Conservation (phyloP, 2,797 vertebrate species). For the Gymnoscopelus braueri region DNA sequence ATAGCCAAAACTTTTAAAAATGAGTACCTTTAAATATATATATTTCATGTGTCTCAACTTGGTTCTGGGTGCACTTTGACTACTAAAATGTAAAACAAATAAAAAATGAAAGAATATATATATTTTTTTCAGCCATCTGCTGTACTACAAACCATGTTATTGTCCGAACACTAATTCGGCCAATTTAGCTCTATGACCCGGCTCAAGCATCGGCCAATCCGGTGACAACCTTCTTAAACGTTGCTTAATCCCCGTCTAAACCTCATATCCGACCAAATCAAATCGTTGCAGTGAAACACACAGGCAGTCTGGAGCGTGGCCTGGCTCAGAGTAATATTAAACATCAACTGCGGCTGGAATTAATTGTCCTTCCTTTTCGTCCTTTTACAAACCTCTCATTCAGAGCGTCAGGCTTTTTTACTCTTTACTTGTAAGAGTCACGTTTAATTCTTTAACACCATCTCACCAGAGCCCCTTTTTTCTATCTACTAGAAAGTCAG, state of each 20-base stretch:
- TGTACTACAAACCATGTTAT: background rate
- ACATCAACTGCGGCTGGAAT: background rate
- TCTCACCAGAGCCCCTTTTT: conserved; percentile 38
- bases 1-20: too few species aligned
- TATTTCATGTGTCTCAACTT: too few species aligned
- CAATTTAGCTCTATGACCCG: conserved; percentile 9
- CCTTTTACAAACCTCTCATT: conserved; percentile 18
- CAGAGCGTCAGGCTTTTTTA: conserved; percentile 3
- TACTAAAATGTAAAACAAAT: too few species aligned
- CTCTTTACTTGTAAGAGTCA: background rate
- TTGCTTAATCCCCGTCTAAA: conserved; percentile 3
- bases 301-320: background rate
- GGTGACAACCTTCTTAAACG: too few species aligned
- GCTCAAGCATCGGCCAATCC: too few species aligned
- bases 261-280: background rate
- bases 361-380: background rate
- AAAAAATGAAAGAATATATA: too few species aligned
- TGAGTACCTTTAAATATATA: too few species aligned
- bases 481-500: conserved; percentile 6
- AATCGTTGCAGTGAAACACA: background rate
- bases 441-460: conserved; percentile 25
- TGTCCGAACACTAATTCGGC: conserved; percentile 25
- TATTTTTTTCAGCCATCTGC: too few species aligned
- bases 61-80: too few species aligned
- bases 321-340: background rate